phyloP scores from a whole-genome alignment of 2,797 vertebrate species.

The Vipera ursinii region DNA sequence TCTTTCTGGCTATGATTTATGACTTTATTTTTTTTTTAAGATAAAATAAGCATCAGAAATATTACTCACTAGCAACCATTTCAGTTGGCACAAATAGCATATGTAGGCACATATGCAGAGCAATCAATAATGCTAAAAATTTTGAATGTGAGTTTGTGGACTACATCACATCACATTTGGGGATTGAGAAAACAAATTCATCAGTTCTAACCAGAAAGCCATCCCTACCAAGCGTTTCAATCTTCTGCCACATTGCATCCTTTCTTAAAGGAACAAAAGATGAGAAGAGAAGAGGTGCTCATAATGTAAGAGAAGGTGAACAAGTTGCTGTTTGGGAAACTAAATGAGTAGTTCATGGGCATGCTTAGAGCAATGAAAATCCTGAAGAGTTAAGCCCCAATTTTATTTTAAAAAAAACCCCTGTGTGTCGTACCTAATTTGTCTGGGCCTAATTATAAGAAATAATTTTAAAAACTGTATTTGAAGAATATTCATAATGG shows the following conservation, averaged over 20 bases:
- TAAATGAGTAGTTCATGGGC: neutral
- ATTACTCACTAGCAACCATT: neutral
- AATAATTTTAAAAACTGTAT: slow-evolving; percentile 1
- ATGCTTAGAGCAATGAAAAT: neutral
- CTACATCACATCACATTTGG: neutral
- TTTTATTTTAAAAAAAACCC: fast-evolving
- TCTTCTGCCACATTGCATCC: neutral
- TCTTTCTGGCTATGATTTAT: neutral
- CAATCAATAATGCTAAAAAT: neutral
- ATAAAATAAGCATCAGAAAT: neutral
- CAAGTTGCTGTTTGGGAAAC: too few species aligned
- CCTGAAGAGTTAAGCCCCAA: neutral
- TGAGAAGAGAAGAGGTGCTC: neutral
- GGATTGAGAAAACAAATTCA: neutral
- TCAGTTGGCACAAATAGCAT: neutral
- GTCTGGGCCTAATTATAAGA: neutral
- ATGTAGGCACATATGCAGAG: neutral
- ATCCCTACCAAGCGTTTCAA: neutral
- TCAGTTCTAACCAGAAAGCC: neutral
- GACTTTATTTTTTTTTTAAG: neutral
- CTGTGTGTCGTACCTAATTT: neutral
- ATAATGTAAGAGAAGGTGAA: neutral
- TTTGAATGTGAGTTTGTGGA: neutral
- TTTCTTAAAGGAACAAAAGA: too few species aligned
- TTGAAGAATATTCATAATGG: neutral